A percentile compares a stretch with the other conserved stretches of the same genome.
These are phyloP conservation scores for Bos indicus DNA, from an alignment of 2,113 vertebrate genomes.

Conservation along the genomic window DNA sequence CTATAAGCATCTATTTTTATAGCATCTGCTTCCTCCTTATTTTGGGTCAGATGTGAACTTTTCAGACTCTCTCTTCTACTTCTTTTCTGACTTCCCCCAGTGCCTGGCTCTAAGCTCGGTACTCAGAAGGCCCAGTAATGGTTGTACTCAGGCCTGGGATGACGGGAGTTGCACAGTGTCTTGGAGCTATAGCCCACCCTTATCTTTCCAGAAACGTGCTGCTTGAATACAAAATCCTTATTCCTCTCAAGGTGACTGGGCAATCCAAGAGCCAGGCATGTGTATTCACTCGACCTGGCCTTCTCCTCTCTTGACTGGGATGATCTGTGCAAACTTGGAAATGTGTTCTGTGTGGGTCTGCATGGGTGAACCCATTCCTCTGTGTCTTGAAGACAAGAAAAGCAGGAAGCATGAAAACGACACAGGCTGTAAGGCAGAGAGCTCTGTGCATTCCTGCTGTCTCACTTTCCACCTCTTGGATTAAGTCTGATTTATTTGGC, in stretches of 20 bases:
- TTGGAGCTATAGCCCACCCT: not conserved
- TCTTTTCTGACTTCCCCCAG: not conserved
- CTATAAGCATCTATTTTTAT: slow-evolving; percentile 27
- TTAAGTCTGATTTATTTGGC: not conserved
- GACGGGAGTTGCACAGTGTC: rapidly evolving
- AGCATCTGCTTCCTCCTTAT: not conserved
- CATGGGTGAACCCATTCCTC: not conserved
- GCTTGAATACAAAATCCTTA: not conserved
- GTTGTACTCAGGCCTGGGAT: not conserved
- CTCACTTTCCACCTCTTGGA: not conserved
- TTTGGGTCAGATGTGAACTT: not conserved
- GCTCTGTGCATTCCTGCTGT: not conserved
- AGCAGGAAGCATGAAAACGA: not conserved
- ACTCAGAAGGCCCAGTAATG: no score
- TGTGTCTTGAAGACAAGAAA: not conserved
- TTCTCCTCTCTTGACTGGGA: not conserved
- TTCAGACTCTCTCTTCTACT: not conserved
- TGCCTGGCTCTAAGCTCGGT: not conserved
- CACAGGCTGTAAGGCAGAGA: not conserved
- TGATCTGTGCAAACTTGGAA: not conserved
- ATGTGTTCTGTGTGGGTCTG: not conserved
- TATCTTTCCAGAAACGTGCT: not conserved
- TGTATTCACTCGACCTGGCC: not conserved
- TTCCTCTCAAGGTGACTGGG: not conserved
- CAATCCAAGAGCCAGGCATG: not conserved